These are phyloP conservation scores for Bombus balteatus DNA, from an alignment of 1,140 invertebrate species.

Conservation along the genomic window DNA sequence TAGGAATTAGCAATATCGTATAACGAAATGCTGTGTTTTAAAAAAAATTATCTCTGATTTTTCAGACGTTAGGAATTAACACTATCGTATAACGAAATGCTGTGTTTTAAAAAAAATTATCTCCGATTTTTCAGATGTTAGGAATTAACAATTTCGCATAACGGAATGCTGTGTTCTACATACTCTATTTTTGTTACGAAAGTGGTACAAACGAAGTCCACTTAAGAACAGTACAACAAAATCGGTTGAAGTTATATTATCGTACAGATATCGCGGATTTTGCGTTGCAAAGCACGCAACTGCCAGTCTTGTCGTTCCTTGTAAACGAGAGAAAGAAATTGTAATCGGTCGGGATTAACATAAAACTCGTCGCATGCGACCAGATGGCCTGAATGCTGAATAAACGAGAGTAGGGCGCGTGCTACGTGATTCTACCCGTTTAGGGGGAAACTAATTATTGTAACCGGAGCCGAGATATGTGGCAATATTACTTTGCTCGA, in stretches of 20 bases:
- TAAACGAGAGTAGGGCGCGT: not conserved
- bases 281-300: slow-evolving; percentile 28
- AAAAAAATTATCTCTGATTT: not conserved
- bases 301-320: slow-evolving; percentile 17
- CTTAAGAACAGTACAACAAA: not conserved
- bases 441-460: not conserved
- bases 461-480: not conserved
- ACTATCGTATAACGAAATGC: too few species aligned
- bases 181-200: slow-evolving; percentile 22
- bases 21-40: too few species aligned
- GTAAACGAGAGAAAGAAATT: slow-evolving; percentile 51
- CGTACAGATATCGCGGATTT: not conserved
- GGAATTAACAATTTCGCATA: not conserved
- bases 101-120: not conserved
- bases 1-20: too few species aligned
- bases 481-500: not conserved
- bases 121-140: not conserved
- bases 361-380: slow-evolving; percentile 48
- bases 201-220: not conserved
- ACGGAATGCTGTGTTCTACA: not conserved
- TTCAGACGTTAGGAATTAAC: not conserved
- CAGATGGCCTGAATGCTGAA: slow-evolving; percentile 38
- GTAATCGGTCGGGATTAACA: slow-evolving; percentile 54
- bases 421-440: not conserved
- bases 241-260: not conserved